These are phyloP conservation scores for Nasonia oneida DNA, from an alignment of 2,888 invertebrate species.

Conservation along the genomic window DNA sequence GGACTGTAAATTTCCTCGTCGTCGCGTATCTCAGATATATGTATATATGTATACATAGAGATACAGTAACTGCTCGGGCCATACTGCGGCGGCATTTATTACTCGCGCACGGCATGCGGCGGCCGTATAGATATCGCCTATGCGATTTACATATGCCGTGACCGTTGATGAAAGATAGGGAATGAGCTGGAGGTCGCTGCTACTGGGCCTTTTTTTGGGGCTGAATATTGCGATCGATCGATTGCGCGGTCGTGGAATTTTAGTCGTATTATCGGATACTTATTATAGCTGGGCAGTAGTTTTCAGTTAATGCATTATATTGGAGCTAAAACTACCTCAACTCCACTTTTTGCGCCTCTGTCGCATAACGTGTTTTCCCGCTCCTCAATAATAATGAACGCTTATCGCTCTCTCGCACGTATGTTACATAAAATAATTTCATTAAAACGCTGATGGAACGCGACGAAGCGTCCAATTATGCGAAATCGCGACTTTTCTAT, in stretches of 20 bases:
- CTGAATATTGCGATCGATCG: neutral
- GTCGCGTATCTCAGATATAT: neutral
- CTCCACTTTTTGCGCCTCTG: neutral
- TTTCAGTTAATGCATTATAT: no score
- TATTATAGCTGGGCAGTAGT: no score
- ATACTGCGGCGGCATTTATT: neutral
- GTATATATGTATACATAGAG: neutral
- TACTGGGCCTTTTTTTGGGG: neutral
- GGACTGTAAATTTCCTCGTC: conserved; percentile 1
- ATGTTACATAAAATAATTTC: conserved; percentile 7
- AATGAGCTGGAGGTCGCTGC: neutral
- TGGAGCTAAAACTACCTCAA: neutral
- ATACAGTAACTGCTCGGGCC: neutral
- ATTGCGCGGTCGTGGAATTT: no score
- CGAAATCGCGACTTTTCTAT: neutral
- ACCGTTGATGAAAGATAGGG: neutral
- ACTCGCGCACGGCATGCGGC: neutral
- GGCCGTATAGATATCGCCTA: neutral
- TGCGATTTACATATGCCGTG: conserved; percentile 9
- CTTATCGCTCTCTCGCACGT: neutral
- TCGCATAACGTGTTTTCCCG: no score
- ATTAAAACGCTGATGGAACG: neutral
- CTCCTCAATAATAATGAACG: neutral
- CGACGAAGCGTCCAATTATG: neutral
- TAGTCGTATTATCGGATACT: no score